Base-by-base conservation (phyloP, 2,797 vertebrate species). In the Tauraco hartlaubi region DNA sequence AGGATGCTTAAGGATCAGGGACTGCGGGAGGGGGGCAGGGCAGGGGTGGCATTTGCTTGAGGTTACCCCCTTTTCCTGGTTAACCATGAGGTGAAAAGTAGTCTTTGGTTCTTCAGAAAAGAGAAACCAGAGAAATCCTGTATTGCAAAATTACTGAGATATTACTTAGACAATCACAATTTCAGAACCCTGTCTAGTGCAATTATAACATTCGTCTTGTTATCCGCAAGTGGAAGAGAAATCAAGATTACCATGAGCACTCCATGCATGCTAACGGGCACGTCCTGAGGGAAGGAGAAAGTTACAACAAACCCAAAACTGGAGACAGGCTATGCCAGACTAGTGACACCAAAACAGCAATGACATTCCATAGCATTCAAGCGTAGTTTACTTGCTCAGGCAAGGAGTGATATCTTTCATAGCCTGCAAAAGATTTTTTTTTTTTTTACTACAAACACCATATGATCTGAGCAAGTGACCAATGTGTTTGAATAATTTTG, bases 161-260 rank as follows among this genome's bases (percentile, higher is more conserved):
- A 55, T 67, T 85, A 69, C 52, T 82, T 85, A 67, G 81, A 87
- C 56, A 95, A 91, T 77, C 63, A 48, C 67, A 54, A 91, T 79
- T 90, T 82, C 62, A 76, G 74, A 88, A 81, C 54, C 9, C 56
- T 75, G 58, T 35, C 76, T 62, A 48, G 12, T 33, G 43, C 78
- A 91, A 82, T 95, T 85, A 87, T 80, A 92, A 82, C 67, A 85
- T 81, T 95, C 88, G 93, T 94, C 63, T 88, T 79, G 41, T 84
- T 92, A 82, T 85, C 82, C 66, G n/a, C 51, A 85, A 37, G 21
- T 46, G 9, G 59, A 83, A 85, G 61, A 92, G 69, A 82, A 95
- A 90, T 82, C 63, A 85, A 95, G 82, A 91, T 69, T 84, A 48
- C 28, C 84, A 43, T 15, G 59, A 54, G 66, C 49, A 69, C 54